Base-by-base conservation (phyloP, 64 coral and sea anemone species). In the Stichodactyla mertensii region DNA sequence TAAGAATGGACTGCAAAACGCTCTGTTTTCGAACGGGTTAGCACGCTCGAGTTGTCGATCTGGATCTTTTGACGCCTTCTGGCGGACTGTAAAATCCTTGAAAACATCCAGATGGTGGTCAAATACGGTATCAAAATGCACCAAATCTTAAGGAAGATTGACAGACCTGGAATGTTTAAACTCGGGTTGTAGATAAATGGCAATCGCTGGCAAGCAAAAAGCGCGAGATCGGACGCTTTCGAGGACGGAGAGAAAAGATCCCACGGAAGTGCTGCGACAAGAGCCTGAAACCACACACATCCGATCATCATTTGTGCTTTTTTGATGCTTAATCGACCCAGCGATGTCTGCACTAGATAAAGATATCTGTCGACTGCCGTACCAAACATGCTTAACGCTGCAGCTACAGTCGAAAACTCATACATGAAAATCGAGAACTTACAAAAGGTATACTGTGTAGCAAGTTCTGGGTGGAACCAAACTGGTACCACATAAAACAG, bases 321-420 rank as follows among this genome's bases (percentile, higher is more conserved):
- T 55, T 85, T 78, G 57, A 78, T 61, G 18, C 88, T 93, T 64
- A 93, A 79, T 79, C 88, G 53, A 18, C 79, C 61, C 26, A 69
- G 60, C 18, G 87, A 78, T 5, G 54, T 80, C 71, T 87, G 52
- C 10, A 90, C 88, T 12, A 97, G 81, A 79, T 93, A 79, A 45
- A 90, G 54, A 53, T 97, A 90, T 54, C 91, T 57, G n/a, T 93
- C 94, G 5, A 97, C 27, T 26, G 91, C 91, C 2, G 92, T 90
- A 8, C 69, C 88, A 8, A 78, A 57, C 94, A 97, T 97, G 54
- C 91, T 90, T 6, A 93, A 27, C 66, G 89, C 74, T 4, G 91
- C 64, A 16, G 88, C 94, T 28, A 60, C 88, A 54, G 86, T 93
- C 52, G 89, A 81, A 0, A 92, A 80, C n/a, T 89, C 82, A 45